These are phyloP conservation scores for Barbus barbus DNA, from an alignment of 2,113 vertebrate genomes.

Conservation along the genomic window DNA sequence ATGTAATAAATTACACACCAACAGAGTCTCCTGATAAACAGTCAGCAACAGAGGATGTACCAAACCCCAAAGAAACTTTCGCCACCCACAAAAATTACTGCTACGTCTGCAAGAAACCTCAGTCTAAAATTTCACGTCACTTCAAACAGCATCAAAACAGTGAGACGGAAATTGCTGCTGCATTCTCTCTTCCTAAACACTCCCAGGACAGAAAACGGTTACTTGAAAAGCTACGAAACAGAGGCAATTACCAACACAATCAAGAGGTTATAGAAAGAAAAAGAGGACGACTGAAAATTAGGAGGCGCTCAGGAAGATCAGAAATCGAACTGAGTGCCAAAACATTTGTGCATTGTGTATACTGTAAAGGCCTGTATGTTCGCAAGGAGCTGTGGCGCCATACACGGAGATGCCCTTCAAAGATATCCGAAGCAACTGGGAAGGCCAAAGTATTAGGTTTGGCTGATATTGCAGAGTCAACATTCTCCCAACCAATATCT, in stretches of 20 bases:
- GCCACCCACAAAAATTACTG: slow-evolving; percentile 55
- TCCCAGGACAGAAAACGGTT: slow-evolving; percentile 89
- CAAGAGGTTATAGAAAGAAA: neutral
- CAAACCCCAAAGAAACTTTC: neutral
- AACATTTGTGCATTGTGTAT: slow-evolving; percentile 45
- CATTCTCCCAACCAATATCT: slow-evolving; percentile 29
- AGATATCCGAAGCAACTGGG: neutral
- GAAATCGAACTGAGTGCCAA: rapidly evolving
- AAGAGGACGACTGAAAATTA: neutral
- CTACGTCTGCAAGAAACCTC: slow-evolving; percentile 57
- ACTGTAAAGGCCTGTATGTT: slow-evolving; percentile 55
- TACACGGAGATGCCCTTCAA: slow-evolving; percentile 32
- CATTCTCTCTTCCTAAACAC: slow-evolving; percentile 95
- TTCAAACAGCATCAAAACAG: slow-evolving; percentile 8
- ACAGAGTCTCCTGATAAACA: neutral
- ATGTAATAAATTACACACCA: neutral
- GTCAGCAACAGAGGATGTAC: neutral
- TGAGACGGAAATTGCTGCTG: slow-evolving; percentile 57
- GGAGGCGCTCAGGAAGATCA: neutral
- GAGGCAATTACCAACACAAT: slow-evolving; percentile 75
- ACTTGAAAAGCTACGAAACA: slow-evolving; percentile 95
- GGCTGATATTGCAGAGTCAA: slow-evolving; percentile 13
- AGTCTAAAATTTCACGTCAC: slow-evolving; percentile 21
- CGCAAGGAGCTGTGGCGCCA: slow-evolving; percentile 48
- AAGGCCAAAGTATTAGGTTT: slow-evolving; percentile 35